Percentiles rank a stretch among this genome's conserved stretches.
Evolutionary conservation across 2,113 vertebrate species (phyloP).

Genomic region (Arizona elegans): DNA sequence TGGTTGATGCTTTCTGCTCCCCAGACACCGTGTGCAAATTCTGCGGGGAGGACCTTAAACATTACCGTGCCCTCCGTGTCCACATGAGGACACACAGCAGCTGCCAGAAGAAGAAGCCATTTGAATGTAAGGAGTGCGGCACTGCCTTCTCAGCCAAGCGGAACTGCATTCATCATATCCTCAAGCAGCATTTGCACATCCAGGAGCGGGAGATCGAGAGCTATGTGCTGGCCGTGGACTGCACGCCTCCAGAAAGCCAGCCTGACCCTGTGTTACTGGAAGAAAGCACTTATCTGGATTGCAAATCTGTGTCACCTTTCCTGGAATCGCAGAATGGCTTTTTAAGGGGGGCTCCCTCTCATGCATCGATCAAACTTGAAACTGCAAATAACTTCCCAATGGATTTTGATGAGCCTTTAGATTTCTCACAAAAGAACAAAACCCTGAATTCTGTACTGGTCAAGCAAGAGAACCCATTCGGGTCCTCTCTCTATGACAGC

Average conservation of each 20-base stretch:
- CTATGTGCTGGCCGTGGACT: conserved; percentile 78
- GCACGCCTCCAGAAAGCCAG: conserved; percentile 57
- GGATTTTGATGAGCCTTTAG: conserved; percentile 87
- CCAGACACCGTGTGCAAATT: conserved; percentile 84
- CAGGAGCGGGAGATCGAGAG: conserved; percentile 91
- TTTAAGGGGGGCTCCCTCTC: conserved; percentile 29
- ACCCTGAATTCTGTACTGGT: conserved; percentile 70
- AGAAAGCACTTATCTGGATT: conserved; percentile 63
- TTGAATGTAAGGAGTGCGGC: conserved; percentile 89
- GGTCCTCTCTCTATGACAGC: conserved; percentile 70
- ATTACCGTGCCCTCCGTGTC: conserved; percentile 88
- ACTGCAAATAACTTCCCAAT: conserved; percentile 64
- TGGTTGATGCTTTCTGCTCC: conserved; percentile 74
- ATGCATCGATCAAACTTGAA: conserved; percentile 79
- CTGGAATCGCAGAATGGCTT: conserved; percentile 69
- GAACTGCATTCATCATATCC: conserved; percentile 93
- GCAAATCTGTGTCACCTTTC: conserved; percentile 65
- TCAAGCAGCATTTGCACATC: conserved; percentile 92
- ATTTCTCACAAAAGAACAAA: conserved; percentile 88
- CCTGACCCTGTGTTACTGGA: conserved; percentile 52
- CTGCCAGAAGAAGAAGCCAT: conserved; percentile 91
- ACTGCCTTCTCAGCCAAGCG: conserved; percentile 89
- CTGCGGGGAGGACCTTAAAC: conserved; percentile 89
- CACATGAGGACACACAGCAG: conserved; percentile 91
- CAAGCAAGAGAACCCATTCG: conserved; percentile 76